Percentiles rank a stretch among this genome's conserved stretches.
These are phyloP conservation scores for Syngnathus typhle DNA, from an alignment of 2,113 vertebrate species.

Conservation along the genomic window DNA sequence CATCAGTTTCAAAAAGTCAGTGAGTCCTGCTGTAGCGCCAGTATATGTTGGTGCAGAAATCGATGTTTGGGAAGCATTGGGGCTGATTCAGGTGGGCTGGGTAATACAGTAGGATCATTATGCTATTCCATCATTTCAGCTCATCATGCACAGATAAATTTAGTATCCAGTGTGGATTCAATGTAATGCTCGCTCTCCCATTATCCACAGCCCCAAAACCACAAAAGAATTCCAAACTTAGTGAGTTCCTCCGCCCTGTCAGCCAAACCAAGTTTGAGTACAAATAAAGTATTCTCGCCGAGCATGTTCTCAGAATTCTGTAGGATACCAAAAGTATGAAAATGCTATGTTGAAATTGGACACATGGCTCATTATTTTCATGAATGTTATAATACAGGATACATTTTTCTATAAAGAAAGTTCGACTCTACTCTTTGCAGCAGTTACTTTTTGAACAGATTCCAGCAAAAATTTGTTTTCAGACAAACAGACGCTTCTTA, in stretches of 20 bases:
- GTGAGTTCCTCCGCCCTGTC: conserved; percentile 41
- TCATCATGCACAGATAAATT: not conserved
- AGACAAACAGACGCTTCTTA: no score
- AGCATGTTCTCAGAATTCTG: conserved; percentile 8
- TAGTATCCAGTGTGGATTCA: conserved; percentile 6
- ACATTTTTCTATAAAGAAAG: not conserved
- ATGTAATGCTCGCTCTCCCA: conserved; percentile 6
- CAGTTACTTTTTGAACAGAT: not conserved
- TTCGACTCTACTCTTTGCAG: not conserved
- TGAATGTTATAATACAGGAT: not conserved
- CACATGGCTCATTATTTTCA: not conserved
- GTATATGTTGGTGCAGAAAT: not conserved
- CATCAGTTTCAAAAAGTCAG: not conserved
- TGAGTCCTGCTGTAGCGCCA: not conserved
- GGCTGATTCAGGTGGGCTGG: conserved; percentile 14
- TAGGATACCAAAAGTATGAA: conserved; percentile 1
- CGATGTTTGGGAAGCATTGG: not conserved
- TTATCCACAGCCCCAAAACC: conserved; percentile 22
- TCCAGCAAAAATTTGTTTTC: no score
- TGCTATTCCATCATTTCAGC: conserved; percentile 13
- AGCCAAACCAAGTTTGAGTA: conserved; percentile 39
- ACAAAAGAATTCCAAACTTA: conserved; percentile 47
- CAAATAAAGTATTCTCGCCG: conserved; percentile 30
- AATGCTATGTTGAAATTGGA: not conserved
- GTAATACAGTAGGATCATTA: conserved; percentile 12